Evolutionary conservation across 1,140 invertebrate species (phyloP).

Genomic region (Solenopsis invicta): DNA sequence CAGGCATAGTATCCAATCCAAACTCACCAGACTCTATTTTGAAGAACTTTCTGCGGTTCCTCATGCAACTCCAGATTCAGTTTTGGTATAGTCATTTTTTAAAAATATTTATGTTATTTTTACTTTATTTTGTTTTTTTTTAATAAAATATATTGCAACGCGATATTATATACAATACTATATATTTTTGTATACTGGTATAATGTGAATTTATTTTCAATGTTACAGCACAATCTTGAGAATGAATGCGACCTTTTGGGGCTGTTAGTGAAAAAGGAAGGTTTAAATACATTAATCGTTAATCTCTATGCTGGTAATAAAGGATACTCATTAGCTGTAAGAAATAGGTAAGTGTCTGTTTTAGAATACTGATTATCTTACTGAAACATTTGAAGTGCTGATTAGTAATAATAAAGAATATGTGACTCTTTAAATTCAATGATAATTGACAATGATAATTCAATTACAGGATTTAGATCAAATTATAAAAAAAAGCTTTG

Average conservation of each 20-base stretch:
- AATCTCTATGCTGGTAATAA: constrained; percentile 97
- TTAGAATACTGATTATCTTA: not conserved
- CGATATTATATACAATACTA: not conserved
- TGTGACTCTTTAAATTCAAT: constrained; percentile 9
- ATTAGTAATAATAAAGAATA: not conserved
- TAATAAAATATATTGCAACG: not conserved
- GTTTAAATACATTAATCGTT: constrained; percentile 95
- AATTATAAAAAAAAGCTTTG: not conserved
- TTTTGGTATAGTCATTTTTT: constrained; percentile 80
- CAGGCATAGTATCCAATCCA: constrained; percentile 84
- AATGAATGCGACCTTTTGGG: constrained; percentile 94
- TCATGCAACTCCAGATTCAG: constrained; percentile 85
- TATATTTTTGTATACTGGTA: constrained; percentile 10
- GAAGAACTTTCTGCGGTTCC: constrained; percentile 85
- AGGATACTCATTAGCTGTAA: constrained; percentile 95
- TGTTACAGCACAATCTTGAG: constrained; percentile 89
- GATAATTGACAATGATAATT: not conserved
- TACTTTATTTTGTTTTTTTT: constrained; percentile 23
- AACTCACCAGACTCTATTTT: constrained; percentile 85
- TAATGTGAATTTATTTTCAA: constrained; percentile 11
- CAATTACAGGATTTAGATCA: not conserved
- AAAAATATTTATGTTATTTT: not conserved
- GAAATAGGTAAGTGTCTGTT: constrained; percentile 83
- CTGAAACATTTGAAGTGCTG: not conserved
- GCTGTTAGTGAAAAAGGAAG: constrained; percentile 93